These are phyloP conservation scores for Gnathonemus longibarbis DNA, from an alignment of 2,113 vertebrate species.

Conservation along the genomic window DNA sequence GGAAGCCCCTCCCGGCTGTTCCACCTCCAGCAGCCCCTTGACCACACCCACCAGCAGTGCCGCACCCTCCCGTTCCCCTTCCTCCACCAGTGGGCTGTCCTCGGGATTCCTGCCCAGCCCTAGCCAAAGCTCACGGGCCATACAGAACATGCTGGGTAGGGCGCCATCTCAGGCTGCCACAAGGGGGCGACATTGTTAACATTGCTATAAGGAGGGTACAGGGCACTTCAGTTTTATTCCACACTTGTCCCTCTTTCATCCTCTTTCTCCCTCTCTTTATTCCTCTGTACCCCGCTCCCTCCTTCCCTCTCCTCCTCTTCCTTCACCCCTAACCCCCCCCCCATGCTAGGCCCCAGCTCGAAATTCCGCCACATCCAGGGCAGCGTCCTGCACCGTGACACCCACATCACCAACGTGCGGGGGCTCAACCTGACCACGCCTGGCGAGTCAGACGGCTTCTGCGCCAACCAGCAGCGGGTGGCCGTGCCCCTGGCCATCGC, in stretches of 20 bases:
- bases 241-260: background rate
- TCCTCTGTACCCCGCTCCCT: background rate
- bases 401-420: conserved; percentile 85
- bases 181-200: background rate
- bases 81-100: conserved; percentile 75
- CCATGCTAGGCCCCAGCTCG: conserved; percentile 67
- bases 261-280: background rate
- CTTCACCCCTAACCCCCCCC: too few relatives aligned
- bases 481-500: conserved; percentile 80
- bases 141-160: conserved; percentile 81
- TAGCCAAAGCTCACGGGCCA: conserved; percentile 73
- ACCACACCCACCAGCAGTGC: conserved; percentile 71
- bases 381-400: conserved; percentile 73
- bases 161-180: background rate
- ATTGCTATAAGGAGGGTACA: background rate
- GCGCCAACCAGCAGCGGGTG: conserved; percentile 64
- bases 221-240: too few relatives aligned
- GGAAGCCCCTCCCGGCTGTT: conserved; percentile 48
- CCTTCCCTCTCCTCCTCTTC: background rate
- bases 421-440: conserved; percentile 88
- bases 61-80: conserved; percentile 65
- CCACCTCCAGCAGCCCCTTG: conserved; percentile 69
- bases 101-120: conserved; percentile 76
- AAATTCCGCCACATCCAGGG: conserved; percentile 85
- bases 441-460: conserved; percentile 86